Conservation (phyloP, 1,140 invertebrate genomes). For the Drosophila punjabiensis region DNA sequence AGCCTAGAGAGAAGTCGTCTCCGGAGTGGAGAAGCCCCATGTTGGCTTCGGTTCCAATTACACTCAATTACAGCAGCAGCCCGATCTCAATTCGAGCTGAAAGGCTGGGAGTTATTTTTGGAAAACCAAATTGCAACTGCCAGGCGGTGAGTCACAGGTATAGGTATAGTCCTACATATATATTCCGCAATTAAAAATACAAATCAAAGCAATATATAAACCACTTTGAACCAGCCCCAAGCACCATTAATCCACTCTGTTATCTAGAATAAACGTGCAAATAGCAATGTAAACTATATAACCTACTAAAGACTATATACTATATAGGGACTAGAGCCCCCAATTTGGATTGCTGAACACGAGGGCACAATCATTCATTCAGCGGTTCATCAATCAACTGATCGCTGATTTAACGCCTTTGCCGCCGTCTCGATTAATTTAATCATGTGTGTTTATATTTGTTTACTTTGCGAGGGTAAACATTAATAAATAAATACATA, state of each 20-base stretch:
- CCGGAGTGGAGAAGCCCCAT: constrained; percentile 20
- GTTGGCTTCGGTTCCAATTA: constrained; percentile 67
- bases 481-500: constrained; percentile 9
- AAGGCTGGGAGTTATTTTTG: constrained; percentile 34
- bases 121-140: constrained; percentile 16
- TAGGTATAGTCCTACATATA: background rate
- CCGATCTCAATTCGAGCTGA: constrained; percentile 15
- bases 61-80: constrained; percentile 65
- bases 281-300: background rate
- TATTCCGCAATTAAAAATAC: background rate
- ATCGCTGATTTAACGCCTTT: constrained; percentile 33
- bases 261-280: constrained; percentile 25
- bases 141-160: constrained; percentile 23
- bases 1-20: constrained; percentile 52
- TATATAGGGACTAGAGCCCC: constrained; percentile 15
- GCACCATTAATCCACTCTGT: constrained; percentile 32
- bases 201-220: constrained; percentile 25
- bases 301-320: background rate
- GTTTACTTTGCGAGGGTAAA: constrained; percentile 29
- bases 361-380: constrained; percentile 38
- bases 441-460: constrained; percentile 44
- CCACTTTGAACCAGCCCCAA: constrained; percentile 36
- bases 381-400: constrained; percentile 42
- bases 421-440: constrained; percentile 31
- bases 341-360: constrained; percentile 13